Base-by-base conservation (phyloP, 2,888 invertebrate genomes). In the Heliothis peltigera region DNA sequence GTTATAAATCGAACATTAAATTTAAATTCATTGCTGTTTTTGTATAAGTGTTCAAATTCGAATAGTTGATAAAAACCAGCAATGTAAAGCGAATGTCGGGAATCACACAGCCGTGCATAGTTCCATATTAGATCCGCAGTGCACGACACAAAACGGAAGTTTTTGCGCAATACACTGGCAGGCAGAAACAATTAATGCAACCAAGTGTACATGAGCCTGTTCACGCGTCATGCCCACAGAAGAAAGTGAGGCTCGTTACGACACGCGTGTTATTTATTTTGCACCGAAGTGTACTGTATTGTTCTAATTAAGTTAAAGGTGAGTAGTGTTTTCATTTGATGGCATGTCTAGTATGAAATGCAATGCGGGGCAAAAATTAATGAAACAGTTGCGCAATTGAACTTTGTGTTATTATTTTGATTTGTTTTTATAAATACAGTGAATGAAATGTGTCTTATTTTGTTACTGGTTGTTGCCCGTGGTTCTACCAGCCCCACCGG, bases 191-290 rank as follows among this genome's bases (percentile, higher is more conserved):
- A 89, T 89, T 84, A 87, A 87, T 84, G 82, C 84, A 81, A 64
- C 65, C 75, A 79, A 82, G 79, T 82, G 82, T 79, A 82, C 76
- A 60, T 70, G 77, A 77, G 74, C 77, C 64, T 74, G 87, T 90
- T 90, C 91, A 92, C 91, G 90, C 90, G 86, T 82, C 76, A 80
- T 86, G 86, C 73, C 62, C 82, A 80, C 81, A 71, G 81, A 91
- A 86, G 92, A 92, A 92, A 92, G 92, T 90, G 83, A 83, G n/a
- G 76, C 71, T 79, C 42, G 75, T 90, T 90, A 89, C 89, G 83
- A 87, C 87, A 89, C 67, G 62, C 55, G 66, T 77, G 74, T 67
- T 82, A 82, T 81, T 84, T 83, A 84, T 78, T 82, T 80, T 79
- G 75, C 79, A 73, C 73, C 74, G 66, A 62, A 71, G 79, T 75